Conservation (phyloP, 1,140 invertebrate genomes). For the Apis florea region DNA sequence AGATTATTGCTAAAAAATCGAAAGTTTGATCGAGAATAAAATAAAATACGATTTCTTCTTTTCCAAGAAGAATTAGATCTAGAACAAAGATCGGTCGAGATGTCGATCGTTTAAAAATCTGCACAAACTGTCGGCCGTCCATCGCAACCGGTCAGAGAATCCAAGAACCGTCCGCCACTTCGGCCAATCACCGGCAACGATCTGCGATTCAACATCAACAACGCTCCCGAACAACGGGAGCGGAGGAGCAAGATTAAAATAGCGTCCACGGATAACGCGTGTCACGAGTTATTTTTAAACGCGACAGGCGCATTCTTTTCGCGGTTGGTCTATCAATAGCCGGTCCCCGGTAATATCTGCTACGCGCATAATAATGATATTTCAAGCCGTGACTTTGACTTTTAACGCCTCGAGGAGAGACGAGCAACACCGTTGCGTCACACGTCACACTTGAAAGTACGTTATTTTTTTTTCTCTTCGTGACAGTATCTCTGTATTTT, state of each 20-base stretch:
- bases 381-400: slow-evolving; percentile 19
- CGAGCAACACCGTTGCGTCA: not conserved
- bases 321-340: slow-evolving; percentile 31
- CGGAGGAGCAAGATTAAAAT: slow-evolving; percentile 19
- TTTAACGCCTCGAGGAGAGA: slow-evolving; percentile 5
- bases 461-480: too few species aligned
- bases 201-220: not conserved
- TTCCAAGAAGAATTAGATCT: too few species aligned
- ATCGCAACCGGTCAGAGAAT: too few species aligned
- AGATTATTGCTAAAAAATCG: too few species aligned
- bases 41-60: too few species aligned
- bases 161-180: not conserved
- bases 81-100: too few species aligned
- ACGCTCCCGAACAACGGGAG: not conserved
- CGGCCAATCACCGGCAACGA: not conserved
- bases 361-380: slow-evolving; percentile 21
- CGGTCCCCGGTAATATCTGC: slow-evolving; percentile 18
- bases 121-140: too few species aligned
- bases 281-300: slow-evolving; percentile 39
- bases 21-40: too few species aligned
- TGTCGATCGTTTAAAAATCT: too few species aligned
- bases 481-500: too few species aligned
- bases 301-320: slow-evolving; percentile 35
- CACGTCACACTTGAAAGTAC: too few species aligned
- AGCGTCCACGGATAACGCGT: slow-evolving; percentile 35